Percentiles rank a stretch among this genome's conserved stretches.
These are phyloP conservation scores for Balaeniceps rex DNA, from an alignment of 2,113 vertebrate species.

Conservation along the genomic window DNA sequence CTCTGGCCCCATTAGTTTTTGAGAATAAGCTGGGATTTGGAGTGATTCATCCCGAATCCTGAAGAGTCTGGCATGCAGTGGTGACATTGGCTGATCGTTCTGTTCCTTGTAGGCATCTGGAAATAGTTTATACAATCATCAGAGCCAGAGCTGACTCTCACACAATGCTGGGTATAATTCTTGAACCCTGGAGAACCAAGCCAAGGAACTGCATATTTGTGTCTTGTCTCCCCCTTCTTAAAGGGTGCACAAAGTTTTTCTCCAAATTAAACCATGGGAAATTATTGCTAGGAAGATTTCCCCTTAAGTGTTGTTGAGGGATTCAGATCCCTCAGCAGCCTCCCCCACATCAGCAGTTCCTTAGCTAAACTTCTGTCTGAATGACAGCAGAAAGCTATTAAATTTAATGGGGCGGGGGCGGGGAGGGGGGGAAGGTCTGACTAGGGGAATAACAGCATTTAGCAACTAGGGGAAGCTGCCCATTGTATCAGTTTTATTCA, in stretches of 20 bases:
- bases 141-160: constrained; percentile 25
- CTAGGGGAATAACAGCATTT: not conserved
- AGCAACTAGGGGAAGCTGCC: not conserved
- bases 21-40: constrained; percentile 12
- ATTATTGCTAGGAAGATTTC: not conserved
- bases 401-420: not conserved
- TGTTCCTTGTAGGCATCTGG: constrained; percentile 58
- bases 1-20: not conserved
- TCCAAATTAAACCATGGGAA: not conserved
- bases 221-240: not conserved
- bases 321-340: not conserved
- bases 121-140: not conserved
- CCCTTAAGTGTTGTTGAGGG: not conserved
- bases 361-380: not conserved
- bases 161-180: not conserved
- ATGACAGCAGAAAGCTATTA: not conserved
- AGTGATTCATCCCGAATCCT: not conserved
- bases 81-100: constrained; percentile 37
- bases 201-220: not conserved
- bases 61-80: not conserved
- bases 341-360: not conserved
- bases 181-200: not conserved
- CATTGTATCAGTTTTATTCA: not conserved
- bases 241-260: not conserved
- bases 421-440: not conserved